Conservation (phyloP, 2,888 invertebrate genomes). For the Seladonia tumulorum region DNA sequence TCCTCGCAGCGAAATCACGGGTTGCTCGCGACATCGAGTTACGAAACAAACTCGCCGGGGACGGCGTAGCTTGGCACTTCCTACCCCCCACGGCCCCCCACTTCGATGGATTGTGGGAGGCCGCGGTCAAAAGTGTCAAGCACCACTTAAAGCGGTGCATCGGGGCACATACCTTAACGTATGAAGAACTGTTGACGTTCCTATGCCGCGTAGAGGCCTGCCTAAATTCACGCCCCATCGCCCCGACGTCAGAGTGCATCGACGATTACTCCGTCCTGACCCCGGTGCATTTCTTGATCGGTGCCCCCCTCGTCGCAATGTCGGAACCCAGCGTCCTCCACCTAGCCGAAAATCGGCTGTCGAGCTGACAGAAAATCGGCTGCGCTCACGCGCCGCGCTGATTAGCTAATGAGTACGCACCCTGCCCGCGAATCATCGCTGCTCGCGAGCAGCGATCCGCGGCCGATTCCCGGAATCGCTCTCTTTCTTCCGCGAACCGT, state of each 20-base stretch:
- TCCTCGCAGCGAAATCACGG: too few species aligned
- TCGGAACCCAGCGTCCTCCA: too few species aligned
- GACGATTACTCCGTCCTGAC: constrained; percentile 10
- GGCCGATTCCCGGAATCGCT: too few species aligned
- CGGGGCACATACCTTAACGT: background rate
- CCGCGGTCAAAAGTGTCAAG: background rate
- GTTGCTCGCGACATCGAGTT: background rate
- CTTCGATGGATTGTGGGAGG: background rate
- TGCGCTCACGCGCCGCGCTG: too few species aligned
- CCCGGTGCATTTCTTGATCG: background rate
- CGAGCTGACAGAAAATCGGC: too few species aligned
- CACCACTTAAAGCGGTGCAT: constrained; percentile 2
- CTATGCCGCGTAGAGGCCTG: constrained; percentile 13
- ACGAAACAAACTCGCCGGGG: background rate
- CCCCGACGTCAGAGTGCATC: background rate
- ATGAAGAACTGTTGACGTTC: background rate
- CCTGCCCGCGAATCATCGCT: too few species aligned
- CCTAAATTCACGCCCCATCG: constrained; percentile 10
- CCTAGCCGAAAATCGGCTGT: too few species aligned
- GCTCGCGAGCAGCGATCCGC: too few species aligned
- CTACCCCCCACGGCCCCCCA: background rate
- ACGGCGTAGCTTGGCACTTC: background rate
- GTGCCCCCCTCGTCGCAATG: too few species aligned
- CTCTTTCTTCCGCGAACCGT: too few species aligned
- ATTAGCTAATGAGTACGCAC: too few species aligned